Evolutionary conservation across 2,888 invertebrate species (phyloP), one percentile per base, ranked within the genome.

Genomic region (Leptogaster cylindrica): DNA sequence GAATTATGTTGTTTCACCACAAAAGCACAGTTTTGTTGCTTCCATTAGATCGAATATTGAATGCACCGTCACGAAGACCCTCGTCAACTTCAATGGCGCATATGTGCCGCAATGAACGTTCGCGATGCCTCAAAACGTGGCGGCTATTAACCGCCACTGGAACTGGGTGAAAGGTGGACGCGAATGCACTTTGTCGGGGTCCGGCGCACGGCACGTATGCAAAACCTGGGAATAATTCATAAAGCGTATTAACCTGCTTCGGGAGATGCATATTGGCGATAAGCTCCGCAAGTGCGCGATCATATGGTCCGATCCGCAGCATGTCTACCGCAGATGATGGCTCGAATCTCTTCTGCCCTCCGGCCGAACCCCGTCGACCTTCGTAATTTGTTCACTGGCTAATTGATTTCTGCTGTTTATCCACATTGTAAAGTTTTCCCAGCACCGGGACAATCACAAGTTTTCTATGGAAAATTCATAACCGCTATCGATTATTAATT

Each of bases 391-490:
- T 33, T 31, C 10, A 52, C 16, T 18, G 16, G 52, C 31, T 52
- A 52, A 52, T 52, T 52, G 33, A 52, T 52, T 52, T 52, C 52
- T 52, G 52, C 52, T 52, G 52, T 52, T 31, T 52, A 52, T 52
- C 52, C 18, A 20, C 18, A 52, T 4, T 18, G 4, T 12, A 4
- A 27, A 5, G 8, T 18, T 27, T 10, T 14, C 14, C 6, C 8
- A 20, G 33, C 10, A n/a, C 3, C 33, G 16, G n/a, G n/a, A 16
- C n/a, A 31, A 31, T 52, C 18, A 52, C 52, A 7, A 52, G 52
- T 31, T 25, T 46, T 52, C 14, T 12, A 31, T 31, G 33, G 33
- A 28, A 16, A 33, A 31, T 31, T 52, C 52, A 52, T 52, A 52
- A 52, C 52, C 52, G 52, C 18, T 10, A 10, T 52, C 52, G 52